Percentiles rank a stretch among this genome's conserved stretches.
These are phyloP conservation scores for Cherax quadricarinatus DNA, from an alignment of 1,140 invertebrate genomes.

Conservation along the genomic window DNA sequence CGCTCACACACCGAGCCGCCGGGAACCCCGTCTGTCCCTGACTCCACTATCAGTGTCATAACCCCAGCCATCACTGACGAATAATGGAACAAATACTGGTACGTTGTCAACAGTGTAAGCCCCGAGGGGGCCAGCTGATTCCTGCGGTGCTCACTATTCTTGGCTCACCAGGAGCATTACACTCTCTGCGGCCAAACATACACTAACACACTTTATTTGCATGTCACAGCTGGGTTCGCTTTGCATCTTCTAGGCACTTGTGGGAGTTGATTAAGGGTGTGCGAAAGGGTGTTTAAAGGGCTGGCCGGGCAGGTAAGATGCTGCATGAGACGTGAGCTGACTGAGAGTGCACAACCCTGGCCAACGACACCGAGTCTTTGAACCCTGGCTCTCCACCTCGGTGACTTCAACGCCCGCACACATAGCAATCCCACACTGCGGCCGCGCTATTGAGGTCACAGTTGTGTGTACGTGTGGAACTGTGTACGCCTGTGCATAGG, in stretches of 20 bases:
- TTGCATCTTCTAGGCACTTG: neutral
- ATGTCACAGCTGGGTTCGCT: too few species aligned
- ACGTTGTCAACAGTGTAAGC: conserved; percentile 20
- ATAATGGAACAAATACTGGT: conserved; percentile 5
- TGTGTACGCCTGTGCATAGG: too few species aligned
- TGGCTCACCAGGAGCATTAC: conserved; percentile 6
- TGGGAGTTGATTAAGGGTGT: neutral
- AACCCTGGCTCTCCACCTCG: conserved; percentile 7
- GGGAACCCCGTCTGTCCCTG: too few species aligned
- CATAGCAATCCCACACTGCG: neutral
- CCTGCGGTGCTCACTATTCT: conserved; percentile 10
- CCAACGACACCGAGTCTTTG: conserved; percentile 22
- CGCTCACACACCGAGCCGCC: too few species aligned
- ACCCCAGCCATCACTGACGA: too few species aligned
- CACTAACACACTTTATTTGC: neutral
- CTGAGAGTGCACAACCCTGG: conserved; percentile 20
- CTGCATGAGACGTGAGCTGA: conserved; percentile 20
- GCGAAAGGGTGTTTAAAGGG: neutral
- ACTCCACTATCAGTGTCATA: too few species aligned
- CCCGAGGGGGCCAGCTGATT: conserved; percentile 36
- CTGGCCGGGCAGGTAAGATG: neutral
- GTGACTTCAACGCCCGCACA: conserved; percentile 33
- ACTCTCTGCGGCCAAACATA: neutral
- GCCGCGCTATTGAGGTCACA: neutral
- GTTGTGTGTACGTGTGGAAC: neutral